Evolutionary conservation across 2,113 vertebrate species (phyloP), one percentile per base, ranked within the genome.

Genomic region (Sapayoa aenigma): DNA sequence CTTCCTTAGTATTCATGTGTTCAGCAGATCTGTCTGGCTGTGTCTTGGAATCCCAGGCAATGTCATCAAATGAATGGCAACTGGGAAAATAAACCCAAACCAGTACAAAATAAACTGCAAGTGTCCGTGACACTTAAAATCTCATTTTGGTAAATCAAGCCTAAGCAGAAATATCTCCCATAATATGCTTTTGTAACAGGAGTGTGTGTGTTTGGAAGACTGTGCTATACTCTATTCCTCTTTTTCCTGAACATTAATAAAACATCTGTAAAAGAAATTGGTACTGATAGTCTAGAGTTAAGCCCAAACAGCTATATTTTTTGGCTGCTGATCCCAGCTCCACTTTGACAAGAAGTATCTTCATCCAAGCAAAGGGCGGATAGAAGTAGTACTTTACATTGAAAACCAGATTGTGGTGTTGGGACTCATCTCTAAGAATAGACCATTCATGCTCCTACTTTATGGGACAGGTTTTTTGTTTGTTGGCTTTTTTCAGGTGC

Each of bases 1-100:
- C 85, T 97, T 97, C 97, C 97, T 98, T 96, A 96, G 96, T 95
- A 97, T 97, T 97, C 98, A 97, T 97, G 89, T 95, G 96, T 96
- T 97, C 97, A 83, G 96, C 95, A 93, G 95, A 94, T 95, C 84
- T 31, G 89, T 60, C 73, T 94, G 37, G 19, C 92, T 90, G 75
- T 15, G 14, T 85, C 92, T 97, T 81, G 37, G 84, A 94, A 90
- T 84, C 86, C 60, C 78, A 92, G 94, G 86, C 66, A 37, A 33
- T 87, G 79, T 68, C 84, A 88, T 81, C 55, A 94, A 96, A 91
- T 69, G 77, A 95, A 93, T 42, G 80, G 90, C 74, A 96, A 15
- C 18, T 10, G 9, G 59, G 68, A 92, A 84, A 94, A 97, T 93
- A 95, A 88, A 85, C 41, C 52, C 50, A 93, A 66, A 58, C 60